Base-by-base conservation (phyloP, 2,888 invertebrate genomes). In the Sarcophaga rosellei region DNA sequence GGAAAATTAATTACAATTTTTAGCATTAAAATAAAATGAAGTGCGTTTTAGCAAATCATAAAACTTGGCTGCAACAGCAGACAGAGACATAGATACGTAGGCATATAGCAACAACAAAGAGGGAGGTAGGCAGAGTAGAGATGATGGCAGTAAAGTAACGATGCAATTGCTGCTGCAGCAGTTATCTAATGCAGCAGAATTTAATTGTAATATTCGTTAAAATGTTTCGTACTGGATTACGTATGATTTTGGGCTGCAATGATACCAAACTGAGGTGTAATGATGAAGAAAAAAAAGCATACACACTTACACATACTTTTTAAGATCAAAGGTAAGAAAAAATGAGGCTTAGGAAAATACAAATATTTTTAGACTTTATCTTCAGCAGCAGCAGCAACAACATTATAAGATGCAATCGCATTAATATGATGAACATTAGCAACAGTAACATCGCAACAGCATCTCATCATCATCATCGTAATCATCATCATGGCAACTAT, bases 41-140 rank as follows among this genome's bases (percentile, higher is more conserved):
- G 82, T 86, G 86, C 86, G 86, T 86, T 86, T 83, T 83, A 86
- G 80, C 75, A 79, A 86, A 79, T 86, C 79, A 83, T 86, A 86
- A 83, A 86, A 86, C 72, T 53, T 63, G 35, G 2, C 35, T 35
- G 57, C 75, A 15, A 12, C 62, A 75, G 79, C 72, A 77, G 63
- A 72, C 78, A 81, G 53, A 53, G 4, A 53, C 17, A 12, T 2
- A 15, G 15, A 53, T 4, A 15, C 17, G 5, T 17, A 15, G 53
- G 53, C 47, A 0, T 2, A 47, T 2, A 47, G 47, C 12, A 53
- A 53, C 2, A 53, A 35, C 10, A 35, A 35, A 35, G 35, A 10
- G 35, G 8, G 35, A 35, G 10, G 35, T 8, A 10, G 35, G 35
- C 0, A 35, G 35, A 6, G 25, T 25, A 6, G 4, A 4, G 35